phyloP scores from a whole-genome alignment of 2,113 vertebrate genomes.

The Cynocephalus volans region DNA sequence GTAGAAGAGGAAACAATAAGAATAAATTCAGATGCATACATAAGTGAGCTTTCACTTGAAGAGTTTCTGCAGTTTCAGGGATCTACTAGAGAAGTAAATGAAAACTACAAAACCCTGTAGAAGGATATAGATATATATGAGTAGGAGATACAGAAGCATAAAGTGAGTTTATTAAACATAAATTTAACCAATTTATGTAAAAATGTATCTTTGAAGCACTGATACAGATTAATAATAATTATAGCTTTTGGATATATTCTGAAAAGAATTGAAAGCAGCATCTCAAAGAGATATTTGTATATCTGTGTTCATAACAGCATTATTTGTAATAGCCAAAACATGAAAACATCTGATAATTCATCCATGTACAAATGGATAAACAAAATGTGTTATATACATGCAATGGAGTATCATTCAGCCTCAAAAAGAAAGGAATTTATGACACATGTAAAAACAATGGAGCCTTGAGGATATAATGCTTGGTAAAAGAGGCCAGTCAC shows the following conservation, averaged over 20 bases:
- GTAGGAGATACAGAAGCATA: neutral
- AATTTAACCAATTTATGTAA: neutral
- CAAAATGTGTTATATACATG: neutral
- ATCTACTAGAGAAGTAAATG: neutral
- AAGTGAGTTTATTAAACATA: neutral
- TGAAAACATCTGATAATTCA: neutral
- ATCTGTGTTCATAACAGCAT: too few species aligned
- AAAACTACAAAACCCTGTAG: neutral
- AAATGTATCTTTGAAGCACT: neutral
- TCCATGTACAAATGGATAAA: neutral
- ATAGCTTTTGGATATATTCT: neutral
- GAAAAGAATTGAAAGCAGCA: neutral
- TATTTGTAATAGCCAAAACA: neutral
- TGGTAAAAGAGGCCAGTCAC: neutral
- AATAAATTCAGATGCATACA: neutral
- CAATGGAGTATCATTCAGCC: neutral
- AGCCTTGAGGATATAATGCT: neutral
- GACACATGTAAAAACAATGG: fast-evolving
- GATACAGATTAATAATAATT: neutral
- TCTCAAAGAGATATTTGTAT: neutral
- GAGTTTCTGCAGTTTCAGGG: neutral
- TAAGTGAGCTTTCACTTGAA: neutral
- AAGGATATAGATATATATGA: neutral
- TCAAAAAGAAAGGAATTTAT: neutral
- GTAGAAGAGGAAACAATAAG: neutral